Base-by-base conservation (phyloP, 2,888 invertebrate species). In the Hedychridium roseum region DNA sequence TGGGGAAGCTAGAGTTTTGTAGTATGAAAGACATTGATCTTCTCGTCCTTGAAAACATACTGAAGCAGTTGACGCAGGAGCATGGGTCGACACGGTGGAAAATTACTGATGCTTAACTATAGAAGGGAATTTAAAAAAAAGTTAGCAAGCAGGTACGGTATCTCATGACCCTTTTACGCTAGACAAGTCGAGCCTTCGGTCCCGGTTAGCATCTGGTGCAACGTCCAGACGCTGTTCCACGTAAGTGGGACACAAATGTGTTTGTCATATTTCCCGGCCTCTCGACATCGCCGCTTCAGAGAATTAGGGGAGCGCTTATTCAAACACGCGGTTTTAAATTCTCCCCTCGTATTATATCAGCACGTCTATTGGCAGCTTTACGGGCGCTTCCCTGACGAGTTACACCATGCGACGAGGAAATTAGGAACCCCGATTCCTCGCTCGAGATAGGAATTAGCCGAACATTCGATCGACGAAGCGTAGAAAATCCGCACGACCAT, bases 291-390 rank as follows among this genome's bases (percentile, higher is more conserved):
- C n/a, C n/a, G 54, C 63, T 57, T 51, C 32, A 50, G 57, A 47
- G 63, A 63, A 63, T 63, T 63, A 60, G 63, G 57, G 62, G 57
- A 53, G 54, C 60, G 50, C 55, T 63, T 60, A 63, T 57, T 63
- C 63, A 63, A 63, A 63, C 63, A 57, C 57, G 43, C 54, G 41
- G 50, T 43, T 50, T 60, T 62, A 50, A 61, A 54, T 26, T 21
- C 39, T 31, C 49, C 54, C 45, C 48, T 48, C 44, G 39, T 20
- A 51, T 44, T 50, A 48, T 48, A 48, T 36, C 46, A 43, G 28
- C 23, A 16, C 27, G 44, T 55, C 50, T 46, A 47, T 57, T 44
- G 54, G 31, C 54, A 42, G 56, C 50, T 60, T 54, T 51, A 44
- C 43, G 20, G 34, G 38, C 21, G 41, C 39, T n/a, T n/a, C 40